These are phyloP conservation scores for Plebejus anna DNA, from an alignment of 2,888 invertebrate genomes.

Conservation along the genomic window DNA sequence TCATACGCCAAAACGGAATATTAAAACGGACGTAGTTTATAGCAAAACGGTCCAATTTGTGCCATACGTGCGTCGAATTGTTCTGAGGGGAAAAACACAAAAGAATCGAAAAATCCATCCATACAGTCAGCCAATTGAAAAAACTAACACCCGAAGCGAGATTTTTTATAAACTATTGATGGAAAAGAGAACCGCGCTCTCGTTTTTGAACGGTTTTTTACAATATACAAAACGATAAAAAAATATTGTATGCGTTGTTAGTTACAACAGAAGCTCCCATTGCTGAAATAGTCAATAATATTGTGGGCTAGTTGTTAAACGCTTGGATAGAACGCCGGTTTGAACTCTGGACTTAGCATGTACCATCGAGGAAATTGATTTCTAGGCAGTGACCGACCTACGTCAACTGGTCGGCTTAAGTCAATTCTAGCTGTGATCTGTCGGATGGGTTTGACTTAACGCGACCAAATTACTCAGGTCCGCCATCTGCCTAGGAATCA, in stretches of 20 bases:
- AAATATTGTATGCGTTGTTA: not conserved
- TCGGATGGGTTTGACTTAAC: no score
- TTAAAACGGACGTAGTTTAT: constrained; percentile 28
- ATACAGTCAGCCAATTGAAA: constrained; percentile 26
- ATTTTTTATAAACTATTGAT: constrained; percentile 29
- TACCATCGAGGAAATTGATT: no score
- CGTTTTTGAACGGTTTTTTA: not conserved
- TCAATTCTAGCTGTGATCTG: no score
- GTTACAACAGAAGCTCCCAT: not conserved
- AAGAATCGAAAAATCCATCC: constrained; percentile 31
- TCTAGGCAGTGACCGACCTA: no score
- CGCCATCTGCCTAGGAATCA: no score
- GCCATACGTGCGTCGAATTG: constrained; percentile 31
- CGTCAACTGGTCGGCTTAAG: no score
- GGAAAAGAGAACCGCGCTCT: constrained; percentile 19
- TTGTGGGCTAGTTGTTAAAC: not conserved
- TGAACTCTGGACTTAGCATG: no score
- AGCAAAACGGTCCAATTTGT: constrained; percentile 29
- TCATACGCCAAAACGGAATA: constrained; percentile 16
- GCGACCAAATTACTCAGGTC: no score
- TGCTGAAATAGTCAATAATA: not conserved
- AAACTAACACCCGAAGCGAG: constrained; percentile 27
- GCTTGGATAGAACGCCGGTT: no score
- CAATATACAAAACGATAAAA: not conserved
- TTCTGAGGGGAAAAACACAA: constrained; percentile 31